These are phyloP conservation scores for Rugalucina vietnamica DNA, from an alignment of 2,888 invertebrate genomes.

Conservation along the genomic window DNA sequence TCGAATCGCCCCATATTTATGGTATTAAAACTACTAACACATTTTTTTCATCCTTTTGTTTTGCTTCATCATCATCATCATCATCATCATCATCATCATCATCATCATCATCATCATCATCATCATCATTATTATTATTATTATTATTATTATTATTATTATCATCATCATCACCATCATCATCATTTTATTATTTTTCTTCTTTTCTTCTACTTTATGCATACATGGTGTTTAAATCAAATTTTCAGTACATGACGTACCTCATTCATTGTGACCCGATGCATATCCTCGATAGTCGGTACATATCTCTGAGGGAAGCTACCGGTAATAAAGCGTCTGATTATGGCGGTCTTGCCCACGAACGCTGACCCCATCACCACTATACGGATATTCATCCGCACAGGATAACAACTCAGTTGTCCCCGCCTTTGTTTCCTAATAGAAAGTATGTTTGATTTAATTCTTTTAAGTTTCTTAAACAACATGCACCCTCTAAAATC, in stretches of 20 bases:
- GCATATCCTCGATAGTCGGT: conserved; percentile 6
- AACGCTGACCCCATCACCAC: not conserved
- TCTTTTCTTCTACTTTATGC: not conserved
- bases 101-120: not conserved
- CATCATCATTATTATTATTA: not conserved
- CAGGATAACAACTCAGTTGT: too few species aligned
- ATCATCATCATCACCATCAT: not conserved
- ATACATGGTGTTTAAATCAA: not conserved
- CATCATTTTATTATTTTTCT: not conserved
- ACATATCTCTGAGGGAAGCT: not conserved
- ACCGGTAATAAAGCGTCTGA: not conserved
- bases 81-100: not conserved
- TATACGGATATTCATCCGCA: not conserved
- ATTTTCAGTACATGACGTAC: not conserved
- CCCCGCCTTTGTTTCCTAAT: too few species aligned
- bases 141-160: not conserved
- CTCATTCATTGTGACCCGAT: not conserved
- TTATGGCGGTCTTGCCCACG: not conserved
- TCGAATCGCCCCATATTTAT: too few species aligned
- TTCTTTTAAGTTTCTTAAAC: too few species aligned
- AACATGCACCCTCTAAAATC: too few species aligned
- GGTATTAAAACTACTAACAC: too few species aligned
- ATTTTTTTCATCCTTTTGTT: too few species aligned
- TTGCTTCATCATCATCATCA: not conserved
- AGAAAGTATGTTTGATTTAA: too few species aligned